Evolutionary conservation across 64 coral and sea anemone species (phyloP).

Genomic region (Dendronephthya gigantea): DNA sequence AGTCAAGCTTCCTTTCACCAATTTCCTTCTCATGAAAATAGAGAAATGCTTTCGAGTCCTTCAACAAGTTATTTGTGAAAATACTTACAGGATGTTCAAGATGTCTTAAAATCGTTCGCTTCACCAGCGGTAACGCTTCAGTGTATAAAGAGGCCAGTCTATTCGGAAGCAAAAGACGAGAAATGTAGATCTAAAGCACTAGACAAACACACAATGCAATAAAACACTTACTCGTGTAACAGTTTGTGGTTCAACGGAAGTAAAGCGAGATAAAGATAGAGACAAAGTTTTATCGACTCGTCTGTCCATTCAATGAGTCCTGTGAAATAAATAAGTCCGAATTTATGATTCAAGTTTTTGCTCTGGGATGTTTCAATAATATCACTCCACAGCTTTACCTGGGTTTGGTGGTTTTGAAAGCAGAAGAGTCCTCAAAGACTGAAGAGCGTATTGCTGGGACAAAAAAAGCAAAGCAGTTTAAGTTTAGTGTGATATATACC

Average conservation of each 20-base stretch:
- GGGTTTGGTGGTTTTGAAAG: conserved; percentile 39
- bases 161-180: background rate
- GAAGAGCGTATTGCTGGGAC: conserved; percentile 53
- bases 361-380: background rate
- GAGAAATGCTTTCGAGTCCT: too few species aligned
- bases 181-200: background rate
- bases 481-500: background rate
- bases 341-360: background rate
- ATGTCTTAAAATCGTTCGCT: conserved; percentile 89
- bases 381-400: conserved; percentile 37
- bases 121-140: conserved; percentile 82
- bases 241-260: conserved; percentile 91
- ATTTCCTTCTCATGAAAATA: too few species aligned
- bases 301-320: conserved; percentile 73
- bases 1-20: background rate
- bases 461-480: background rate
- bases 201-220: background rate
- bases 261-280: conserved; percentile 83
- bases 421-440: conserved; percentile 57
- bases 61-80: too few species aligned
- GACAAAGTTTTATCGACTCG: conserved; percentile 82
- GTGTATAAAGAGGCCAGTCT: conserved; percentile 94
- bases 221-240: conserved; percentile 70
- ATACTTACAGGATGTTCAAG: conserved; percentile 87
- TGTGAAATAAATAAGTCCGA: background rate